phyloP scores from a whole-genome alignment of 1,140 invertebrate genomes.

The Proales similis region DNA sequence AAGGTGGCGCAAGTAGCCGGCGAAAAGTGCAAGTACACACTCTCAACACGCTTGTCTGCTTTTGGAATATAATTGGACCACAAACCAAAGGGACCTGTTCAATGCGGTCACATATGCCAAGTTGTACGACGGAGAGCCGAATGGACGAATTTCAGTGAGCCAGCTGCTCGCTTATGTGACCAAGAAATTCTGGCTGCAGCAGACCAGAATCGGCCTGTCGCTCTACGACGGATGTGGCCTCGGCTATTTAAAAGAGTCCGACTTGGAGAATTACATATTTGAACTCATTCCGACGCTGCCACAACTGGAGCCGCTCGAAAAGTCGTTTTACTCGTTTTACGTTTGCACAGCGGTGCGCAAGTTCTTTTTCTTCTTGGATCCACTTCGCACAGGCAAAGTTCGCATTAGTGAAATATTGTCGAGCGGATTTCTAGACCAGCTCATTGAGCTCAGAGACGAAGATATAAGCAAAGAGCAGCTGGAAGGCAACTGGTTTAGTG shows the following conservation, averaged over 20 bases:
- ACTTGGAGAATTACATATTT: constrained; percentile 86
- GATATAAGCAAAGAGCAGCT: constrained; percentile 71
- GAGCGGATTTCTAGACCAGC: constrained; percentile 81
- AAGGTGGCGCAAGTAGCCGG: constrained; percentile 64
- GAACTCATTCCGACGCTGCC: constrained; percentile 55
- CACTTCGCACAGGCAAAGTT: constrained; percentile 73
- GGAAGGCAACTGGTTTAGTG: constrained; percentile 89
- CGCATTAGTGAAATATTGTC: constrained; percentile 81
- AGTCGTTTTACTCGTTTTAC: constrained; percentile 90
- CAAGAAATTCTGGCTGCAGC: constrained; percentile 84
- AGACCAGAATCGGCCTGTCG: constrained; percentile 82
- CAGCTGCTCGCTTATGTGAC: constrained; percentile 89
- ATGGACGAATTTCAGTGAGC: constrained; percentile 61
- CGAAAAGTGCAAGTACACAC: constrained; percentile 61
- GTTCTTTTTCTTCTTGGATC: constrained; percentile 90
- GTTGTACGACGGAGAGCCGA: constrained; percentile 70
- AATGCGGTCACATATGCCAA: constrained; percentile 76
- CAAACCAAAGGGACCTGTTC: constrained; percentile 63
- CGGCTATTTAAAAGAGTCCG: constrained; percentile 77
- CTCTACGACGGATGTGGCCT: constrained; percentile 85
- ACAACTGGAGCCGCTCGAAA: constrained; percentile 72
- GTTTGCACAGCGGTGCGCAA: constrained; percentile 87
- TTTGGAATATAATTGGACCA: constrained; percentile 7
- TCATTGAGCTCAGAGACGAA: constrained; percentile 63
- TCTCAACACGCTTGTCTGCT: not conserved